These are phyloP conservation scores for Callionymus lyra DNA, from an alignment of 2,113 vertebrate species.

Conservation along the genomic window DNA sequence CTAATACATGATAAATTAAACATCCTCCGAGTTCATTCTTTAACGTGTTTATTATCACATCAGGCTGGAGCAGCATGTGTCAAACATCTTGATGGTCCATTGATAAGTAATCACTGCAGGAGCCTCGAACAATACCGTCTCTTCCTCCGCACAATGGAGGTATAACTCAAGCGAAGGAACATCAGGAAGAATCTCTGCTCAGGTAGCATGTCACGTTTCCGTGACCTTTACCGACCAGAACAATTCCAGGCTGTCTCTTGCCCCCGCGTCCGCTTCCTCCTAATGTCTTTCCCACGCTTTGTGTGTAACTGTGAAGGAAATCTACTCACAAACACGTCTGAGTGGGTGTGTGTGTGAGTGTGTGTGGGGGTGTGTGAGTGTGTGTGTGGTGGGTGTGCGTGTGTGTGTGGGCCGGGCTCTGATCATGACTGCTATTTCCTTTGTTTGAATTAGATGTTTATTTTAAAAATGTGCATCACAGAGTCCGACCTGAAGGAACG, in stretches of 20 bases:
- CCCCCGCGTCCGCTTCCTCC: slow-evolving; percentile 64
- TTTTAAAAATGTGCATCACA: slow-evolving; percentile 49
- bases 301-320: slow-evolving; percentile 66
- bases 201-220: slow-evolving; percentile 69
- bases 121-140: slow-evolving; percentile 42
- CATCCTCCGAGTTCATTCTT: slow-evolving; percentile 28
- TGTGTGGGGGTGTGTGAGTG: slow-evolving; percentile 30
- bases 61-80: background rate
- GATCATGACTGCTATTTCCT: slow-evolving; percentile 51
- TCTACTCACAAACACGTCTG: slow-evolving; percentile 58
- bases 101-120: slow-evolving; percentile 45
- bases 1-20: too few species aligned
- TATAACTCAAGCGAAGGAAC: slow-evolving; percentile 39
- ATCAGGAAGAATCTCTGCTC: slow-evolving; percentile 57
- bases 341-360: slow-evolving; percentile 23
- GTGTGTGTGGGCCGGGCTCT: slow-evolving; percentile 6
- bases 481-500: slow-evolving; percentile 37
- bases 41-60: too few species aligned
- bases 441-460: slow-evolving; percentile 65
- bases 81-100: slow-evolving; percentile 3
- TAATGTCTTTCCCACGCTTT: slow-evolving; percentile 71
- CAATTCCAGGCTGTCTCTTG: slow-evolving; percentile 70
- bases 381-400: too few species aligned
- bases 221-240: slow-evolving; percentile 67
- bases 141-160: slow-evolving; percentile 49